These are phyloP conservation scores for Drosophila eohydei DNA, from an alignment of 2,888 invertebrate species.

Conservation along the genomic window DNA sequence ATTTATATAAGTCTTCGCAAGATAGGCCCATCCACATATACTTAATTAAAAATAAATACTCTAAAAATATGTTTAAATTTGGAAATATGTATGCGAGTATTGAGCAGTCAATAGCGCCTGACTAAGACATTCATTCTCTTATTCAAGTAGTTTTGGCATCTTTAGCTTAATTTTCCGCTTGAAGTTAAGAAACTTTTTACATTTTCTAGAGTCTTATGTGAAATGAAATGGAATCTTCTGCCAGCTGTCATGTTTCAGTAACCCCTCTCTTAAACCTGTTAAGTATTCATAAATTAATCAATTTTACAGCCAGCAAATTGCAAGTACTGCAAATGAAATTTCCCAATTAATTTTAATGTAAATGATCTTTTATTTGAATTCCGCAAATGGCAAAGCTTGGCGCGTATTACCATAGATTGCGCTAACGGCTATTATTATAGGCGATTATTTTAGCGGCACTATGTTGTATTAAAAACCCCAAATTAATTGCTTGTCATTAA, in stretches of 20 bases:
- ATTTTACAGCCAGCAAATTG: not conserved
- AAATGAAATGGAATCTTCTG: not conserved
- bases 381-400: too few species aligned
- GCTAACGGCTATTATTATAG: slow-evolving; percentile 5
- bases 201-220: not conserved
- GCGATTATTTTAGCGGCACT: not conserved
- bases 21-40: too few species aligned
- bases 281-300: not conserved
- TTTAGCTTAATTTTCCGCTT: not conserved
- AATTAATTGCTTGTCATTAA: slow-evolving; percentile 74
- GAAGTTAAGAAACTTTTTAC: not conserved
- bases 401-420: not conserved
- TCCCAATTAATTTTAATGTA: not conserved
- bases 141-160: too few species aligned
- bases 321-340: not conserved
- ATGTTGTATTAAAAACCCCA: slow-evolving; percentile 49
- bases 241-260: not conserved
- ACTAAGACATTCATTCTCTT: too few species aligned
- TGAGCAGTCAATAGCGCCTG: too few species aligned
- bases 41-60: too few species aligned
- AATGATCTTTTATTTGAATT: slow-evolving; percentile 3
- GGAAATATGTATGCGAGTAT: too few species aligned
- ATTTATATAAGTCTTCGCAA: too few species aligned
- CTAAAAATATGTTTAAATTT: too few species aligned
- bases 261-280: not conserved